These are phyloP conservation scores for Drosophila sordidapex DNA, from an alignment of 2,888 invertebrate genomes.

Conservation along the genomic window DNA sequence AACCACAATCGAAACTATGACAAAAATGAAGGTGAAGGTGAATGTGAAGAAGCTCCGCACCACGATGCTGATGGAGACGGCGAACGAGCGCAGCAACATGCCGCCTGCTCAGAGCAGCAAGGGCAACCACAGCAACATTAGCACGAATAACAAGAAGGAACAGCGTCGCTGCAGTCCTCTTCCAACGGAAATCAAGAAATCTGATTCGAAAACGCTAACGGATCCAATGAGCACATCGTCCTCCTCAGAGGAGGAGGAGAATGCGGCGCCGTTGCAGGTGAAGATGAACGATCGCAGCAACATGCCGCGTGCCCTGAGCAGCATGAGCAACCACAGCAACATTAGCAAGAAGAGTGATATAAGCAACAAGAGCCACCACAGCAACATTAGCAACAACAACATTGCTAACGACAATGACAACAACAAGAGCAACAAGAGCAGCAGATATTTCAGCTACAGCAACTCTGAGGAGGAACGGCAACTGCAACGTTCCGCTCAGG, in stretches of 20 bases:
- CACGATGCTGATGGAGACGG: no score
- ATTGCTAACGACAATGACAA: background rate
- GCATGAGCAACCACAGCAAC: background rate
- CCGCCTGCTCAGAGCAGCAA: background rate
- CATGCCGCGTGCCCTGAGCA: background rate
- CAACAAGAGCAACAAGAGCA: background rate
- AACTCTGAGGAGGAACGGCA: slow-evolving; percentile 50
- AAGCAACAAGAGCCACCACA: background rate
- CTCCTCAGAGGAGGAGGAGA: background rate
- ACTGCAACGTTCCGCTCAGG: slow-evolving; percentile 55
- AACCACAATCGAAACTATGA: background rate
- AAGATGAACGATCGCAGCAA: background rate
- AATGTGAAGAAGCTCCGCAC: no score
- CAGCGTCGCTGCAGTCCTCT: no score
- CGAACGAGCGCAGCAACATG: background rate
- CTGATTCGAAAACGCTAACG: background rate
- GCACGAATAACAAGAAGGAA: background rate
- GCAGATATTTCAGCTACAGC: slow-evolving; percentile 1
- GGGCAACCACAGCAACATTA: background rate
- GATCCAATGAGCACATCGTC: background rate
- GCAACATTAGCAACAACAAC: background rate
- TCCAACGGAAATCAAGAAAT: no score
- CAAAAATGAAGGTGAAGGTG: background rate
- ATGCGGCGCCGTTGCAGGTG: no score
- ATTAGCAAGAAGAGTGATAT: slow-evolving; percentile 2